Conservation (phyloP, 2,888 invertebrate species). For the Noctuana brunneofusca region DNA sequence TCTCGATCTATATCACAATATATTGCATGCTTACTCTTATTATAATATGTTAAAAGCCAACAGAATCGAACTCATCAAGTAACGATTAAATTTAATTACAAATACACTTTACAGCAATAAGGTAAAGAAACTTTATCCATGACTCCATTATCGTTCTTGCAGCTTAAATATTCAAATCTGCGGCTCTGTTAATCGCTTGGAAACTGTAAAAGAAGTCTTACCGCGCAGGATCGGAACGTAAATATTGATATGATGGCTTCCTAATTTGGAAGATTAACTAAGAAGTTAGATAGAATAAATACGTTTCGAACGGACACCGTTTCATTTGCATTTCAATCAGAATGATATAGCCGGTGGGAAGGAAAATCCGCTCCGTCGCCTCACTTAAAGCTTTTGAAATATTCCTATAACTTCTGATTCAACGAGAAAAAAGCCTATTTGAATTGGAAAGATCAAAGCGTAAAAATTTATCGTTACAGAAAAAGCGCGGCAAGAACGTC, state of each 20-base stretch:
- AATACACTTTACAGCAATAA: slow-evolving; percentile 8
- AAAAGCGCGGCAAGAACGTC: slow-evolving; percentile 68
- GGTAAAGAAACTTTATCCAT: slow-evolving; percentile 15
- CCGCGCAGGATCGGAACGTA: slow-evolving; percentile 28
- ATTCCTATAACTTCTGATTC: slow-evolving; percentile 81
- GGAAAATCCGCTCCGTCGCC: slow-evolving; percentile 78
- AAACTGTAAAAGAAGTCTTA: slow-evolving; percentile 24
- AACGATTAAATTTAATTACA: neutral
- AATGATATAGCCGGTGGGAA: slow-evolving; percentile 77
- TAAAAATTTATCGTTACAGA: slow-evolving; percentile 80
- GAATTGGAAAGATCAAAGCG: slow-evolving; percentile 82
- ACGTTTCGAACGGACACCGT: slow-evolving; percentile 74
- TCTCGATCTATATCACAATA: neutral
- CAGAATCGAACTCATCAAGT: neutral
- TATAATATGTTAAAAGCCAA: neutral
- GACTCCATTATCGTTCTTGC: slow-evolving; percentile 15
- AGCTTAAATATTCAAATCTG: slow-evolving; percentile 24
- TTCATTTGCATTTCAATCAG: slow-evolving; percentile 82
- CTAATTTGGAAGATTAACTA: slow-evolving; percentile 65
- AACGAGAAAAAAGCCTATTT: slow-evolving; percentile 79
- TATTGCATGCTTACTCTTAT: neutral
- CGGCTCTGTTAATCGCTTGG: slow-evolving; percentile 20
- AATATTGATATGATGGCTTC: slow-evolving; percentile 47
- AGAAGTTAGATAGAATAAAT: slow-evolving; percentile 72
- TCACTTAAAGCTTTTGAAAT: slow-evolving; percentile 81